Conservation (phyloP, 2,797 vertebrate species). For the Manis crassicaudata region DNA sequence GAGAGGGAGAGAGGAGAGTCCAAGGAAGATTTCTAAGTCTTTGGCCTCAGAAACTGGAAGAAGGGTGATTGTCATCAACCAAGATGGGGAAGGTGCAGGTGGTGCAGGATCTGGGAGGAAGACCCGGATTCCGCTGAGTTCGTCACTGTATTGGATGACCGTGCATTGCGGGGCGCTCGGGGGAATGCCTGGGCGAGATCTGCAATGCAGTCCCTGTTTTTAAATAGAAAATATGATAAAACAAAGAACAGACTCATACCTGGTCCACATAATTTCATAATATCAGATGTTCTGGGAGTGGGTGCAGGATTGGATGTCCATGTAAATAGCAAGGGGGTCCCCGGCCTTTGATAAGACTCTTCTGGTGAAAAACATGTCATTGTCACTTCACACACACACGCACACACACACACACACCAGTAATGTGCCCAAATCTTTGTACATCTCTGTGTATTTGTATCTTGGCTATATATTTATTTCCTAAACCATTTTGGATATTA, state of each 20-base stretch:
- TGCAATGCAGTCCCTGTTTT: neutral
- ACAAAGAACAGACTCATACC: neutral
- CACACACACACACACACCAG: neutral
- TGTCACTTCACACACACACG: neutral
- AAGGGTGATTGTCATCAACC: rapidly evolving
- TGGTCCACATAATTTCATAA: neutral
- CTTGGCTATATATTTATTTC: neutral
- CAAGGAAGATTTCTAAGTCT: neutral
- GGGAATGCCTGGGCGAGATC: neutral
- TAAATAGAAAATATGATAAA: neutral
- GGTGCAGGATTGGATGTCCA: rapidly evolving
- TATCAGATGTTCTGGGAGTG: neutral
- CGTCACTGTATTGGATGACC: rapidly evolving
- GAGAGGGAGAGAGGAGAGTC: no score
- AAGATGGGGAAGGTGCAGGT: neutral
- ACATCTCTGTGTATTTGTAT: neutral
- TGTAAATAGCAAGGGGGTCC: no score
- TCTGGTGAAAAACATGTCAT: neutral
- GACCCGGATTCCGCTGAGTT: neutral
- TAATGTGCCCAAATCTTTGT: neutral
- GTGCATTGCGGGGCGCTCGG: rapidly evolving
- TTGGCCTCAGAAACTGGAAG: neutral
- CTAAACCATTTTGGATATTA: neutral
- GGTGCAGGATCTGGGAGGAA: neutral
- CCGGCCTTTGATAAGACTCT: neutral